Base-by-base conservation (phyloP, 1,140 invertebrate species). In the Melitaea cinxia region DNA sequence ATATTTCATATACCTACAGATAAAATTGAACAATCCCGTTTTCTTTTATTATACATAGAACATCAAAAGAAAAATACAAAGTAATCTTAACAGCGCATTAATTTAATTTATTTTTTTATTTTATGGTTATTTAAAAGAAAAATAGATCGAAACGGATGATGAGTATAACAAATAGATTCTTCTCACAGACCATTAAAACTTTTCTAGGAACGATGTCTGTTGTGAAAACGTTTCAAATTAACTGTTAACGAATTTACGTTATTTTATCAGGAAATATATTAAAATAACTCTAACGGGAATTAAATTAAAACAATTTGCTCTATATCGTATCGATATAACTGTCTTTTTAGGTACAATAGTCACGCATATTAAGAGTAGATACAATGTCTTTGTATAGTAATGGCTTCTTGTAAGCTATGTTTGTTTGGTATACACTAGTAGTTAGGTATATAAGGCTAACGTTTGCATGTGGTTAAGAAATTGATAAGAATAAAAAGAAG, bases 201-300 rank as follows among this genome's bases (percentile, higher is more conserved):
- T 39, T 65, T 65, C 54, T 45, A 49, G 57, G 62, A 65, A 65
- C n/a, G 15, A 28, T 35, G 53, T 9, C 54, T 28, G 6, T 58
- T 39, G 37, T 50, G 61, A 56, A 49, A 39, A 45, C 1, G 28
- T 28, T 65, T 52, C 55, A 65, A 65, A 65, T 52, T 56, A 64
- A 64, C 53, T 10, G 54, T 56, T 49, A 28, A 56, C 57, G 54
- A 57, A 57, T 57, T 26, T 14, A 33, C 28, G 54, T 26, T 45
- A 30, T 45, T 49, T 15, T 49, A 49, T 23, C 14, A 15, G 28
- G 45, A 39, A 47, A 19, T 42, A 49, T 49, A 59, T 24, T 49
- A 33, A 59, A 59, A 59, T 59, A 59, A 28, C 56, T 10, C 15
- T 49, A 14, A n/a, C n/a, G n/a, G n/a, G n/a, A n/a, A n/a, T n/a